Base-by-base conservation (phyloP, 2,797 vertebrate species). In the Esox lucius region DNA sequence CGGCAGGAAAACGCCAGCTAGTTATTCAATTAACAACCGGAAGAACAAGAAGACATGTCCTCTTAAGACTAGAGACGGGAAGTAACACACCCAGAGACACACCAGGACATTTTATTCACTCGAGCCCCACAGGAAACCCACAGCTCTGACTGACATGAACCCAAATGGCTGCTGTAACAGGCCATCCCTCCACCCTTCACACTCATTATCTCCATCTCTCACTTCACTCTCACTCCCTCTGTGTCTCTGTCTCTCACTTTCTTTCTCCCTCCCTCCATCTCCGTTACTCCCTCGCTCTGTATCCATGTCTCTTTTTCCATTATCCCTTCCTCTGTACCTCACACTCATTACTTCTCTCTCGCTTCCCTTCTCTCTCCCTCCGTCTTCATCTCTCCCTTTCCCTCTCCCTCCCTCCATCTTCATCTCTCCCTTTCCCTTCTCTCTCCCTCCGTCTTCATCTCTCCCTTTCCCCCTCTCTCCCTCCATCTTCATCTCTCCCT, bases 291-390 rank as follows among this genome's bases (percentile, higher is more conserved):
- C 31, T 49, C 48, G 16, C 48, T 49, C 48, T 77, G 84, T 81
- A 77, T 81, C 78, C 70, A 86, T 91, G 85, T 85, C 88, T 91
- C 87, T 85, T 81, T 81, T 83, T 83, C 66, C 66, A 71, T 81
- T 88, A 79, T 80, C 83, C 66, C 83, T 84, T 16, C 24, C 19
- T 42, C 33, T 26, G 5, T n/a, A n/a, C n/a, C 3, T 84, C 83
- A 84, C 84, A 75, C 87, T 91, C 85, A 86, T 89, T 91, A 88
- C 86, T 81, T 82, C 84, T 73, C 82, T 88, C 80, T 80, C 83
- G 67, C 83, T 84, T 17, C 15, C 12, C 24, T 46, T n/a, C 16
- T n/a, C 26, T n/a, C 49, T 71, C 49, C 8, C 49, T 31, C 31
- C 16, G 33, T 42, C 71, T 51, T 19, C 0, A 5, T n/a, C 71